Evolutionary conservation across 2,888 invertebrate genomes (phyloP), one percentile per base, ranked within the genome.

Genomic region (Luperina nickerlii): DNA sequence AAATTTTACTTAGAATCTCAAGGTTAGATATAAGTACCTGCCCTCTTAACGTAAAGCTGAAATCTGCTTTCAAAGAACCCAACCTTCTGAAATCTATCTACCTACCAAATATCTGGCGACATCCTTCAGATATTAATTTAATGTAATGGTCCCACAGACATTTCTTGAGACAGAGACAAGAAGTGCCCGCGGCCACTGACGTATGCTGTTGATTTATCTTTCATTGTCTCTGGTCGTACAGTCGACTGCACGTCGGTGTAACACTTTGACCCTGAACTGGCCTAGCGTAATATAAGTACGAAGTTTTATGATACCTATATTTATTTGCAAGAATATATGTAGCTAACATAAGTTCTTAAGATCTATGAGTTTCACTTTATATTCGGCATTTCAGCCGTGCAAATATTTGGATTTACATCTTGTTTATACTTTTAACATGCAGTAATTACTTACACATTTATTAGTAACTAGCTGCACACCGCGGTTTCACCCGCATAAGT

Each of bases 51-150:
- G 8, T 4, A 20, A 13, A 9, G 7, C 20, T 20, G 27, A 18
- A 67, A 51, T 38, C 11, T 38, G 6, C 11, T 45, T 57, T 32
- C 6, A 62, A 57, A 11, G 27, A 63, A 68, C 8, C 24, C 11
- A 51, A 54, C 68, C 87, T 85, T 74, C 85, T 87, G 81, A 15
- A 11, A 48, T 7, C 5, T 62, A 0, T 8, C 7, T 67, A 0
- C 2, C 42, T 63, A 24, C 15, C 15, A 3, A 38, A 60, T 8
- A 66, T 32, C 3, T 9, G 27, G 68, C 60, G 81, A 87, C 95
- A 95, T 94, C 94, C 93, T 92, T 92, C 88, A 90, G 92, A 95
- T 93, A 96, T 95, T 95, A 95, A 94, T 94, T 92, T 94, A 83
- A 90, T 88, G 89, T 86, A 93, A 96, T 93, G 93, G 91, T 83